Evolutionary conservation across 2,797 vertebrate genomes (phyloP).

Genomic region (Sus cebifrons): DNA sequence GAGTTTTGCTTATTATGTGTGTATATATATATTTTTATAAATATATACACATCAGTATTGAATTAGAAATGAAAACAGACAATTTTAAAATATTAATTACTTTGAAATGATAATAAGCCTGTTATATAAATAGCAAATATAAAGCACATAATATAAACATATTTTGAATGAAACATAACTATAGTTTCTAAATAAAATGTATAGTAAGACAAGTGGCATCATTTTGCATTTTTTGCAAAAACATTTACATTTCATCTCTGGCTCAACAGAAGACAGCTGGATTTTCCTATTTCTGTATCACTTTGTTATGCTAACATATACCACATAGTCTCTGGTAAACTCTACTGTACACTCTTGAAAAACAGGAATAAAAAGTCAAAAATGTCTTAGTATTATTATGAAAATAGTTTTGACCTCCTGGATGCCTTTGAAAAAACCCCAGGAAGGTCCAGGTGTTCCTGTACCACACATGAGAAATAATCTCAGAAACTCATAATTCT

Average conservation of each 20-base stretch:
- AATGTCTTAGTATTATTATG: slow-evolving; percentile 2
- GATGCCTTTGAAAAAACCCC: not conserved
- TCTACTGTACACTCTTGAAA: not conserved
- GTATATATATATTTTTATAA: no score
- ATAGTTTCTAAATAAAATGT: slow-evolving; percentile 36
- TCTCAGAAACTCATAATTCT: slow-evolving; percentile 11
- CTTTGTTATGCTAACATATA: not conserved
- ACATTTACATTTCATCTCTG: not conserved
- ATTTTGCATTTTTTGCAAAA: slow-evolving; percentile 31
- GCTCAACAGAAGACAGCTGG: not conserved
- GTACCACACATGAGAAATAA: not conserved
- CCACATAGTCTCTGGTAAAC: not conserved
- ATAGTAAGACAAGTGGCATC: not conserved
- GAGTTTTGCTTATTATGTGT: not conserved
- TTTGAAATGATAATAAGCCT: not conserved
- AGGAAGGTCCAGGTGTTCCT: not conserved
- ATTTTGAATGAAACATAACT: slow-evolving; percentile 24
- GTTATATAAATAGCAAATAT: not conserved
- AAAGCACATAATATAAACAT: not conserved
- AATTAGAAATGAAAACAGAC: not conserved
- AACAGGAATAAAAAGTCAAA: slow-evolving; percentile 27
- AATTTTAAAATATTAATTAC: not conserved
- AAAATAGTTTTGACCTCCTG: slow-evolving; percentile 35
- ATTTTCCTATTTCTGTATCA: not conserved
- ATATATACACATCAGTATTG: not conserved